Evolutionary conservation across 2,113 vertebrate species (phyloP).

Genomic region (Alethe castanea): DNA sequence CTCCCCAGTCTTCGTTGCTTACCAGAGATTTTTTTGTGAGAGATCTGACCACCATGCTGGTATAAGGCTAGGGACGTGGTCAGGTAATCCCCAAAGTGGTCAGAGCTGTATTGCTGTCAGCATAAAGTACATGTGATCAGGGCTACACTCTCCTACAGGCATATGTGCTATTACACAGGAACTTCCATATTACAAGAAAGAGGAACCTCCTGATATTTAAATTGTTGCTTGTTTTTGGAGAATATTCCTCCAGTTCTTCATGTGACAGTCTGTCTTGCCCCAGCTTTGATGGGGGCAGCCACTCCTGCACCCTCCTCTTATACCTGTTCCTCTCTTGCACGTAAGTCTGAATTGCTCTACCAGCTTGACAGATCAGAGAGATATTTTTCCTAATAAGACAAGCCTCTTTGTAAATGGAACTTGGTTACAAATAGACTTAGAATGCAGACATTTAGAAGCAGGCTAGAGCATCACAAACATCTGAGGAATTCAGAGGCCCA

Average conservation of each 20-base stretch:
- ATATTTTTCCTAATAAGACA: neutral
- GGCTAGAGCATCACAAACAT: neutral
- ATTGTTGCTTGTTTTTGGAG: neutral
- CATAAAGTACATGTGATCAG: neutral
- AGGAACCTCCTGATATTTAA: neutral
- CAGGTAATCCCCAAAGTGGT: neutral
- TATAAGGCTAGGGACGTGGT: neutral
- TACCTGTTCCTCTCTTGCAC: neutral
- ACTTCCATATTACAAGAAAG: neutral
- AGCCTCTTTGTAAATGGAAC: neutral
- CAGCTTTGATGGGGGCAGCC: neutral
- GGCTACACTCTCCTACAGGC: neutral
- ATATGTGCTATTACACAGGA: neutral
- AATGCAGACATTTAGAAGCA: neutral
- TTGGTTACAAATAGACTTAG: neutral
- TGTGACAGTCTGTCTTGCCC: neutral
- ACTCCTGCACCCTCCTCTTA: neutral
- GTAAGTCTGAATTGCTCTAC: neutral
- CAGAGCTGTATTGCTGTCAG: neutral
- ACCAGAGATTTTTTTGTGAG: neutral
- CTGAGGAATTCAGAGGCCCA: neutral
- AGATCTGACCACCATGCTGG: neutral
- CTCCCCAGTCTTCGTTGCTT: neutral
- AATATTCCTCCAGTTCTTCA: neutral
- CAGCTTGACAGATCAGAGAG: neutral